Evolutionary conservation across 2,888 invertebrate genomes (phyloP).

Genomic region (Eudemis profundana): DNA sequence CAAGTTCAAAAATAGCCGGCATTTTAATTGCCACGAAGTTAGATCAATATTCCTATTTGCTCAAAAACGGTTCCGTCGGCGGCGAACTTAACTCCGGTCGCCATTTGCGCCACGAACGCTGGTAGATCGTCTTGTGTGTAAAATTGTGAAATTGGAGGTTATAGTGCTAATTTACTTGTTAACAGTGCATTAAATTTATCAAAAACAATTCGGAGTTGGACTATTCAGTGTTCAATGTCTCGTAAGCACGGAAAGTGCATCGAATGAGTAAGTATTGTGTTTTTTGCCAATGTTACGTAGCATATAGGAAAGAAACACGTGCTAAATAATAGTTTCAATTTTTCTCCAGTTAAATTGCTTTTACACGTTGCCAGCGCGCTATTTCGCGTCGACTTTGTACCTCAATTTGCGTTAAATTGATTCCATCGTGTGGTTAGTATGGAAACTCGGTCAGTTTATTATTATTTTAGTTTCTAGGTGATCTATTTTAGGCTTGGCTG

Average conservation of each 20-base stretch:
- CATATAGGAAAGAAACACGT: conserved; percentile 65
- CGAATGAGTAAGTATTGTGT: conserved; percentile 68
- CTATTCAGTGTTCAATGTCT: conserved; percentile 50
- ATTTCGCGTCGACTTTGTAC: conserved; percentile 59
- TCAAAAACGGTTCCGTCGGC: conserved; percentile 47
- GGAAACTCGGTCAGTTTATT: conserved; percentile 57
- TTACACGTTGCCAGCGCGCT: conserved; percentile 54
- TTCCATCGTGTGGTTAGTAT: conserved; percentile 42
- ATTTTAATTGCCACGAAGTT: conserved; percentile 66
- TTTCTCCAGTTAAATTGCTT: conserved; percentile 62
- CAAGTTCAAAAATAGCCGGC: conserved; percentile 60
- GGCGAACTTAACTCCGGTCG: conserved; percentile 73
- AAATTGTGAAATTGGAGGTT: conserved; percentile 76
- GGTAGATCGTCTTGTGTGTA: conserved; percentile 69
- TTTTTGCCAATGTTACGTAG: conserved; percentile 57
- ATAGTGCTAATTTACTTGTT: conserved; percentile 71
- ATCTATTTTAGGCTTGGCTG: conserved; percentile 71
- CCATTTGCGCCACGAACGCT: conserved; percentile 84
- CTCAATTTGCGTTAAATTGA: conserved; percentile 46
- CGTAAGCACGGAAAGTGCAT: conserved; percentile 61
- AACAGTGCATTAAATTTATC: conserved; percentile 64
- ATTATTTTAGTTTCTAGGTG: conserved; percentile 70
- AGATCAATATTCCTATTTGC: conserved; percentile 55
- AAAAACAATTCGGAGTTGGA: conserved; percentile 56
- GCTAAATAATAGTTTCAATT: conserved; percentile 61